Evolutionary conservation across 2,113 vertebrate genomes (phyloP).

Genomic region (Atlantisia rogersi): DNA sequence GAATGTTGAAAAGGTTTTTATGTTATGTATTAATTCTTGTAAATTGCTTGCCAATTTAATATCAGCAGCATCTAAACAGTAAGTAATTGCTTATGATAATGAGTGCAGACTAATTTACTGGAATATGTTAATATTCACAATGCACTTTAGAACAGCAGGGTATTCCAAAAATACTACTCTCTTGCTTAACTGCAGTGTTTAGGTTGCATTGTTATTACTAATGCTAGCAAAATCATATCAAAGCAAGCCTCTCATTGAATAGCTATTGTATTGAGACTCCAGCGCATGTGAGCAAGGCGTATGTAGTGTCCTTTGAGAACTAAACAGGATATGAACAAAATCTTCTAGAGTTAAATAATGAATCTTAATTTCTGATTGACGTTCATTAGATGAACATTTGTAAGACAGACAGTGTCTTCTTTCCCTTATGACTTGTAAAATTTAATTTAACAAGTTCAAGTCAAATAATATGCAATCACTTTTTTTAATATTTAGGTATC

Average conservation of each 20-base stretch:
- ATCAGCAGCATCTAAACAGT: constrained; percentile 81
- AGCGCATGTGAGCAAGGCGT: constrained; percentile 73
- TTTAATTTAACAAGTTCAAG: constrained; percentile 55
- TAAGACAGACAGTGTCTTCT: neutral
- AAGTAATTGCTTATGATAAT: constrained; percentile 87
- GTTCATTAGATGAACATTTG: constrained; percentile 13
- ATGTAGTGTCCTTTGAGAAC: constrained; percentile 62
- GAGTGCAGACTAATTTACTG: constrained; percentile 87
- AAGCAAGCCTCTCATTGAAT: constrained; percentile 63
- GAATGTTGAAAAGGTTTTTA: constrained; percentile 60
- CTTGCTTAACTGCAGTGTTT: constrained; percentile 71
- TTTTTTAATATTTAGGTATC: neutral
- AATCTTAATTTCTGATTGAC: constrained; percentile 63
- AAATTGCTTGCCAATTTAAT: constrained; percentile 83
- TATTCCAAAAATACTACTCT: constrained; percentile 75
- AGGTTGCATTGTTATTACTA: constrained; percentile 60
- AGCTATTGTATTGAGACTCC: constrained; percentile 64
- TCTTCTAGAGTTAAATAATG: constrained; percentile 45
- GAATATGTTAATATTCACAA: constrained; percentile 83
- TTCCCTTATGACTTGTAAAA: constrained; percentile 52
- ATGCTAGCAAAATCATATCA: constrained; percentile 68
- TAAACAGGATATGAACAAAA: constrained; percentile 24
- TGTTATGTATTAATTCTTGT: constrained; percentile 78
- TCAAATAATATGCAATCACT: neutral
- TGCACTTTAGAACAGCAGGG: constrained; percentile 74